Evolutionary conservation across 2,888 invertebrate species (phyloP), one percentile per base, ranked within the genome.

Genomic region (Drosophila subquinaria): DNA sequence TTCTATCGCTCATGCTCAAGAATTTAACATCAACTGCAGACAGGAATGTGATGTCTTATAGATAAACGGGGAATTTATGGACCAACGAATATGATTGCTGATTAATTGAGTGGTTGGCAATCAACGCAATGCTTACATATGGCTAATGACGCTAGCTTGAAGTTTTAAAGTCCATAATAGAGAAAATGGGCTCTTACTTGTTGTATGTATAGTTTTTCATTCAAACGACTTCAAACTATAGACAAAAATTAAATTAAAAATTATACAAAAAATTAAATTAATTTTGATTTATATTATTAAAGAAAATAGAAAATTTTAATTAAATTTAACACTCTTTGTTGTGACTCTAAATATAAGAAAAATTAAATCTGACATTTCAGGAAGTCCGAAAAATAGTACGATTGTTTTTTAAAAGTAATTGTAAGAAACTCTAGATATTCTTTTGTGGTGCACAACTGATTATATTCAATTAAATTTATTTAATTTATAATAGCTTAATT

Each of bases 1-100:
- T 51, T 51, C 60, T 61, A 51, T 61, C 30, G 60, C 42, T 42
- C 38, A 48, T 38, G 15, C 48, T 56, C 43, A 27, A 43, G 43
- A 43, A 33, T 20, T 20, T 17, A 40, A 35, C 56, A 30, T 56
- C 56, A 56, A 43, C 11, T 6, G 53, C 6, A 11, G 27, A 40
- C n/a, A 23, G 20, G 20, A n/a, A 45, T 50, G 51, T 11, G 51
- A 51, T 61, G 51, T 15, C 51, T 43, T 61, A 5, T 13, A 43
- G 51, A 61, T 40, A 51, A 33, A 4, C 8, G 4, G 2, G 35
- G 4, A 23, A 20, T 45, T 20, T 33, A 43, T 35, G n/a, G 8
- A 13, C 35, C 23, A 33, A 20, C 20, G 20, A 8, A 51, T 36
- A 36, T 51, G 36, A 51, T 13, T 36, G 2, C 23, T 27, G 40